Base-by-base conservation (phyloP, 2,797 vertebrate genomes). In the Sebastes matsubarae region DNA sequence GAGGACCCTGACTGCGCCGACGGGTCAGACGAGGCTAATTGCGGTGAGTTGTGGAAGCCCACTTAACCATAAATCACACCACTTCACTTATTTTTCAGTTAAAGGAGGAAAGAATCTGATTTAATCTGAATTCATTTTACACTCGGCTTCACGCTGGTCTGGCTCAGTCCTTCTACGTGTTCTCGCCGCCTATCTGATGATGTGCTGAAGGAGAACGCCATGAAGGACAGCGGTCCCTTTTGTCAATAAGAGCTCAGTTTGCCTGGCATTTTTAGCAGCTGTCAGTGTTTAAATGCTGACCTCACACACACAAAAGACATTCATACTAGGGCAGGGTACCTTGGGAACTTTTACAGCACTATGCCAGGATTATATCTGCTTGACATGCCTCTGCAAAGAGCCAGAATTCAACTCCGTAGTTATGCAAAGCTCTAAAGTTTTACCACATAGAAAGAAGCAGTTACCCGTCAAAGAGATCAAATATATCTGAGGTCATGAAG, bases 1-100 rank as follows among this genome's bases (percentile, higher is more conserved):
- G 98, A 99, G 89, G 99, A 99, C 88, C 97, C 98, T 0, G 99
- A 99, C 87, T 99, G 99, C 52, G 97, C 98, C 2, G 99, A 99
- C 36, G 99, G 98, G 32, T 99, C 99, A 0, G 98, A 99, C 22
- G 98, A 99, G 92, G 97, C 98, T 36, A 97, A 98, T 88, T 99
- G 99, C 54, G 98, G 99, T 99, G 94, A 98, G 98, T 91, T 61
- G 30, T 70, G 27, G 30, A 58, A 82, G 76, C 30, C 73, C 82
- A 88, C 81, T 91, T 92, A 71, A 88, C 81, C 70, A 90, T 83
- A 85, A 87, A 91, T 80, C 83, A 85, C 87, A 70, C 60, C 75
- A 60, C 69, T 69, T 61, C 54, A 52, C 72, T 75, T 50, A 55
- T 84, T 83, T 72, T 79, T 75, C 72, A 68, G 63, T 80, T 80